Evolutionary conservation across 92 coral and sea anemone genomes (phyloP).

Genomic region (Palythoa heliodiscus): DNA sequence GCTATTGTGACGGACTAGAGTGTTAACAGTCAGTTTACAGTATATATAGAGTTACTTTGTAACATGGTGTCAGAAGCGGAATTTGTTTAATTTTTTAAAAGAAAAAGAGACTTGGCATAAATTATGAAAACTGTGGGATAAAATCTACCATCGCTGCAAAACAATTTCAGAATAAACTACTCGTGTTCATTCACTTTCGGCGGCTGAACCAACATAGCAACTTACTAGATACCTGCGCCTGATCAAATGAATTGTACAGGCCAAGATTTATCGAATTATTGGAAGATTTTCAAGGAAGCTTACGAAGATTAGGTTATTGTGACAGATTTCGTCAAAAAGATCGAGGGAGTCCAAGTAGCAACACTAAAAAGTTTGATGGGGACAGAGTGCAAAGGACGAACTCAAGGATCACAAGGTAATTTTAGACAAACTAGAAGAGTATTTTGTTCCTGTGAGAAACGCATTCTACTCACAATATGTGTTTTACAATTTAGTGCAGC

Average conservation of each 20-base stretch:
- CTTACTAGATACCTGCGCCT: constrained; percentile 24
- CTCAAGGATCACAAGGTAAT: constrained; percentile 12
- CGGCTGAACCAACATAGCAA: constrained; percentile 8
- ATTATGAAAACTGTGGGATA: not conserved
- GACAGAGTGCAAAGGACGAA: constrained; percentile 37
- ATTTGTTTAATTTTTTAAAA: constrained; percentile 14
- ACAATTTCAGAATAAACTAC: too few relatives aligned
- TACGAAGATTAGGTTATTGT: constrained; percentile 13
- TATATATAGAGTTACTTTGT: too few relatives aligned
- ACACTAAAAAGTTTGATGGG: constrained; percentile 42
- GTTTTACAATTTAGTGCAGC: constrained; percentile 34
- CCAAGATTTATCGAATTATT: constrained; percentile 18
- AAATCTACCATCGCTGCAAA: not conserved
- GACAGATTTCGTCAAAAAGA: not conserved
- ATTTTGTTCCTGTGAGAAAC: constrained; percentile 27
- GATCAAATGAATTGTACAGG: constrained; percentile 14
- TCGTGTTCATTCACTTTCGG: not conserved
- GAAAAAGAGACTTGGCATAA: not conserved
- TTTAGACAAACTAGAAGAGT: constrained; percentile 7
- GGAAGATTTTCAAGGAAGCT: constrained; percentile 29
- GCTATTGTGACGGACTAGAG: too few relatives aligned
- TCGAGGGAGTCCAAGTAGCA: not conserved
- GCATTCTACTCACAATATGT: not conserved
- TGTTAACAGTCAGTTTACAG: too few relatives aligned
- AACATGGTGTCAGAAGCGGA: constrained; percentile 47